phyloP scores from a whole-genome alignment of 2,797 vertebrate species.

The Hydrolagus colliei region DNA sequence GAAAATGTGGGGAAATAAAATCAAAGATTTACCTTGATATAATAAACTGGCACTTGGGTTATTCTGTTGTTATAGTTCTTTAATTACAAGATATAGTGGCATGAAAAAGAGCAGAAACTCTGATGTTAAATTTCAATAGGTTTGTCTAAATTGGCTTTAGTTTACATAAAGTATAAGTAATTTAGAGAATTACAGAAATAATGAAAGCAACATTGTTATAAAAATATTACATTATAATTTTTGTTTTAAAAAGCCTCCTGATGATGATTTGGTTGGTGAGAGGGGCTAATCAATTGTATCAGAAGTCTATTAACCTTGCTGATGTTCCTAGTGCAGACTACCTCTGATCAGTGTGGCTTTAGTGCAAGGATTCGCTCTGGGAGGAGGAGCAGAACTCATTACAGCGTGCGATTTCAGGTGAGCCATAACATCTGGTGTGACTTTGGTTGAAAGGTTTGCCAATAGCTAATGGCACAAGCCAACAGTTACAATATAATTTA shows the following conservation, averaged over 20 bases:
- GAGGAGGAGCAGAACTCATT: constrained; percentile 83
- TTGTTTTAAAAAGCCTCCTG: no score
- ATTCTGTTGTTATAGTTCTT: background rate
- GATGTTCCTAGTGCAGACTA: constrained; percentile 60
- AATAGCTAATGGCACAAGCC: no score
- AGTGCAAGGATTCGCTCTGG: constrained; percentile 80
- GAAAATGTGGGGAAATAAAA: no score
- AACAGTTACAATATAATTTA: no score
- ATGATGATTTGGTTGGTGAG: background rate
- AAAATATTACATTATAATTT: background rate
- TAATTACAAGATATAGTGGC: background rate
- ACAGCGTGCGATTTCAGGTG: constrained; percentile 96
- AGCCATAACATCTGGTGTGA: constrained; percentile 23
- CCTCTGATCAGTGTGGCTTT: constrained; percentile 84
- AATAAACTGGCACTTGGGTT: background rate
- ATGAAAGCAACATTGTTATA: no score
- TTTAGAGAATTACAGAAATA: background rate
- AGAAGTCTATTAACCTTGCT: constrained; percentile 12
- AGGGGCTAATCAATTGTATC: background rate
- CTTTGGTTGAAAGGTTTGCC: background rate
- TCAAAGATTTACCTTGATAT: no score
- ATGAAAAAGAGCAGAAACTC: background rate
- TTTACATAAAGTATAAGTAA: background rate
- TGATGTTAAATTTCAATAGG: background rate
- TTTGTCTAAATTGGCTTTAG: background rate